A percentile compares a stretch with the other conserved stretches of the same genome.
phyloP scores from a whole-genome alignment of 2,888 invertebrate genomes.

The Erynnis tages region DNA sequence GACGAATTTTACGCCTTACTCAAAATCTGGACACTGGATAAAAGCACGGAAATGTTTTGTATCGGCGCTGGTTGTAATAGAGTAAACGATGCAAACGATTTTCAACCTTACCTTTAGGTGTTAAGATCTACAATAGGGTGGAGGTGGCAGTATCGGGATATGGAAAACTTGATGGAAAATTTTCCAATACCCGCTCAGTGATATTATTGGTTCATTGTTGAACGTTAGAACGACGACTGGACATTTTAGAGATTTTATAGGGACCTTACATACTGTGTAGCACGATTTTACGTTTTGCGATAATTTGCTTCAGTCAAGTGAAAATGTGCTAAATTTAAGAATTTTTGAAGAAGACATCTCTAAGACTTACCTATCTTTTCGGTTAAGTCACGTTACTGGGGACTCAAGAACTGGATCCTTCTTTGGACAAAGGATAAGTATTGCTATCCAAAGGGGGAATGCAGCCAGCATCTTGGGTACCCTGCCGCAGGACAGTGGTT shows the following conservation, averaged over 20 bases:
- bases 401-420: too few relatives aligned
- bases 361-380: too few relatives aligned
- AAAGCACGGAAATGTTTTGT: slow-evolving; percentile 14
- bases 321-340: too few relatives aligned
- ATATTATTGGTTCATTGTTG: slow-evolving; percentile 20
- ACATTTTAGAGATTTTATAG: slow-evolving; percentile 4
- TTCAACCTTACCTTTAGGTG: background rate
- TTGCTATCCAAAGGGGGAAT: too few relatives aligned
- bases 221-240: slow-evolving; percentile 1
- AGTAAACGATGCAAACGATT: background rate
- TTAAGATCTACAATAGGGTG: background rate
- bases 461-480: too few relatives aligned
- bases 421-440: too few relatives aligned
- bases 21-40: slow-evolving; percentile 8
- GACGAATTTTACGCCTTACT: slow-evolving; percentile 18
- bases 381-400: too few relatives aligned
- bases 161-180: slow-evolving; percentile 19
- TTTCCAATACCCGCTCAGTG: slow-evolving; percentile 11
- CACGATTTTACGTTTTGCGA: too few relatives aligned
- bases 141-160: background rate
- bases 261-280: background rate
- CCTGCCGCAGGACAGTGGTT: too few relatives aligned
- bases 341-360: too few relatives aligned
- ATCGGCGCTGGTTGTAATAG: slow-evolving; percentile 7
- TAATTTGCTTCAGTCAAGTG: too few relatives aligned